Conservation (phyloP, 1,140 invertebrate species). For the Thereuonema tuberculata region DNA sequence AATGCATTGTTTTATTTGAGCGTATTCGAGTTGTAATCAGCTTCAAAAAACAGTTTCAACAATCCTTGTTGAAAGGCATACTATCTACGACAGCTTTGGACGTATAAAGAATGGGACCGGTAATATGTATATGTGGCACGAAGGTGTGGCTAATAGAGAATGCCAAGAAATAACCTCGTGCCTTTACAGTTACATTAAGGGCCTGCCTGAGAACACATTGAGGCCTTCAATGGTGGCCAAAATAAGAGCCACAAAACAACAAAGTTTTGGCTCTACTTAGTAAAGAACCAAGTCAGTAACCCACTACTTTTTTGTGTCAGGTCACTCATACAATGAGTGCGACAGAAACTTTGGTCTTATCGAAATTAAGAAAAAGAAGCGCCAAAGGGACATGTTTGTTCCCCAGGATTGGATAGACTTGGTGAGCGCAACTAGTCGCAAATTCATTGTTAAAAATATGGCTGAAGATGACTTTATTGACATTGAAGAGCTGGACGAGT, state of each 20-base stretch:
- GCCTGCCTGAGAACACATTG: not conserved
- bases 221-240: conserved; percentile 10
- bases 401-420: not conserved
- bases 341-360: conserved; percentile 13
- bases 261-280: conserved; percentile 12
- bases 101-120: not conserved
- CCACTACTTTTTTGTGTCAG: conserved; percentile 19
- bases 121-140: conserved; percentile 9
- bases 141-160: conserved; percentile 1
- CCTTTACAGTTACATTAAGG: not conserved
- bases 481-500: too few relatives aligned
- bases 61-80: conserved; percentile 9
- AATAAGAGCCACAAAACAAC: conserved; percentile 8
- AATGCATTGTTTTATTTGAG: too few relatives aligned
- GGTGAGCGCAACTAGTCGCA: too few relatives aligned
- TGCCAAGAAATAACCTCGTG: conserved; percentile 10
- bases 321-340: conserved; percentile 19
- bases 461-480: too few relatives aligned
- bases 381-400: not conserved
- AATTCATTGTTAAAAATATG: too few relatives aligned
- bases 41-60: too few relatives aligned
- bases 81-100: conserved; percentile 5
- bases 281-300: conserved; percentile 14
- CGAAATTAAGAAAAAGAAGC: conserved; percentile 3
- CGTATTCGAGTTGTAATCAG: too few relatives aligned